Evolutionary conservation across 2,888 invertebrate genomes (phyloP), one percentile per base, ranked within the genome.

Genomic region (Palloptera scutellata): DNA sequence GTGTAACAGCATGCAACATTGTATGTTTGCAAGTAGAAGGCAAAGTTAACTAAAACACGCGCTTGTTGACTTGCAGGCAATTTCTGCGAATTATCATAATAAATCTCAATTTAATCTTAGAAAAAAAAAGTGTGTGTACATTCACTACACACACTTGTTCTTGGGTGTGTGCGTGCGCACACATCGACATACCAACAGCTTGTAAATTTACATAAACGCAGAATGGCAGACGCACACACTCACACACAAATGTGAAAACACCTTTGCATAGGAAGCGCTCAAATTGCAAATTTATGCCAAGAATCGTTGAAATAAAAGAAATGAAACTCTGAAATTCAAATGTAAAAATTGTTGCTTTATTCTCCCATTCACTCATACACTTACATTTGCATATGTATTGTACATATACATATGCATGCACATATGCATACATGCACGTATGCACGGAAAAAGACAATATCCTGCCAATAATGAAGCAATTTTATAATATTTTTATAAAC

Each of bases 21-120:
- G 19, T 54, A 9, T 3, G 12, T 8, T 1, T 13, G 5, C 54
- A 30, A 54, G 40, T 54, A 30, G 30, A 30, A 30, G 30, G 30
- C 30, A 30, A 30, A 30, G 30, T 30, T 30, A 30, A 30, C 3
- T 30, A 30, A 30, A 30, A 30, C 30, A 30, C 30, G 30, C 30
- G 30, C 30, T 30, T 30, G 30, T 30, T 30, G 30, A 30, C 15
- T 48, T 13, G 48, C 48, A 48, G 48, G 48, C 48, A 48, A 48
- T 48, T 48, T 48, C 15, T 48, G 13, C 48, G 30, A 65, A 66
- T 70, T 45, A 64, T 68, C 68, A 54, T 58, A 66, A 70, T 70
- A 70, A 70, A 70, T 70, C 64, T 70, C 58, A 66, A 70, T 70
- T 70, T 70, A 64, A 54, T 54, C 54, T 54, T n/a, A 17, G 11